Base-by-base conservation (phyloP, 2,797 vertebrate species). In the Peromyscus eremicus region DNA sequence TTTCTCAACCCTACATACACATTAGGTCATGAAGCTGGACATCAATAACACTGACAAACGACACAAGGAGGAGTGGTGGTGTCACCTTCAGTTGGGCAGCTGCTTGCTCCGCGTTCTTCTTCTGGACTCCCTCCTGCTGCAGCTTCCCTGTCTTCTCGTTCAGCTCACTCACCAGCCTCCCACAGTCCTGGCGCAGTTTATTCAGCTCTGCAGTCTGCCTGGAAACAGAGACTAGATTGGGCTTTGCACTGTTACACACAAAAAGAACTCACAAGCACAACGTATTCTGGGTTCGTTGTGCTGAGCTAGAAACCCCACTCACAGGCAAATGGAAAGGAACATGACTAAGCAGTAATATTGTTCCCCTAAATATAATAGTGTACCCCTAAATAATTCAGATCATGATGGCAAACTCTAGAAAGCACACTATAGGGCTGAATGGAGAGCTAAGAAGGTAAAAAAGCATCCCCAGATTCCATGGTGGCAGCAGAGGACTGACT, bases 131-230 rank as follows among this genome's bases (percentile, higher is more conserved):
- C 97, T 99, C 99, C 96, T 99, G 99, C 98, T 99, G 99, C 96
- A 99, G 97, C 94, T 99, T 99, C 98, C 98, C 98, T 97, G 98
- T 99, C 97, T 99, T 99, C 96, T 99, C 99, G 1, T 99, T 98
- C 98, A 99, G 98, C 94, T 99, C 99, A 79, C 99, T 99, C 98
- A 99, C 98, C 98, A 99, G 98, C 92, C 99, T 97, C 0, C 99
- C 98, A 25, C 99, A 99, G 97, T 99, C 99, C 7, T 99, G 99
- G 62, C 99, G 99, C 94, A 99, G 98, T 98, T 99, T 99, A 98
- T 99, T 99, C 97, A 99, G 98, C 97, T 99, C 99, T 11, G 99
- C 99, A 0, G 99, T 99, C 98, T 99, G 99, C 99, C 99, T 99
- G 97, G 46, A 97, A 98, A 96, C 14, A 97, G 94, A 94, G 68